These are phyloP conservation scores for Pseudomugil tenellus DNA, from an alignment of 2,797 vertebrate species.

Conservation along the genomic window DNA sequence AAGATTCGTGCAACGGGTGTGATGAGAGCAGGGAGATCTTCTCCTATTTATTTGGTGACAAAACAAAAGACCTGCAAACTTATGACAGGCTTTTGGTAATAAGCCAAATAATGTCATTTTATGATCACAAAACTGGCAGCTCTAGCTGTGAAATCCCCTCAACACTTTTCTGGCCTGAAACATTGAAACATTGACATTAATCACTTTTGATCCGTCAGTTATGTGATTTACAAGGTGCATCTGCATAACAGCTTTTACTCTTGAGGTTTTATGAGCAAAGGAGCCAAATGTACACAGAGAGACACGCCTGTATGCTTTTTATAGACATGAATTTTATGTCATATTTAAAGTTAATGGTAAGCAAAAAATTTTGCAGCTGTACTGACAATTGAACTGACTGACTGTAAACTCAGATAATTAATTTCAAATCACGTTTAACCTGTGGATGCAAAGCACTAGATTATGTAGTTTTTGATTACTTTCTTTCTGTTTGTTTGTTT, in stretches of 20 bases:
- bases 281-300: not conserved
- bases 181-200: slow-evolving; percentile 33
- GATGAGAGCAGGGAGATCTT: slow-evolving; percentile 42
- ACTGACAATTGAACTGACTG: no score
- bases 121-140: slow-evolving; percentile 54
- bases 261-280: slow-evolving; percentile 1
- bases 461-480: no score
- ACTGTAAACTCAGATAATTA: no score
- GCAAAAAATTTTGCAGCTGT: not conserved
- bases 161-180: slow-evolving; percentile 56
- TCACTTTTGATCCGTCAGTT: slow-evolving; percentile 31
- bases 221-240: slow-evolving; percentile 33
- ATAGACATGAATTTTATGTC: not conserved
- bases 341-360: not conserved
- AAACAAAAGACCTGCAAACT: slow-evolving; percentile 46
- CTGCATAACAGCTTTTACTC: slow-evolving; percentile 29
- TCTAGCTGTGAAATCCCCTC: slow-evolving; percentile 33
- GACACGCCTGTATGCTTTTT: not conserved
- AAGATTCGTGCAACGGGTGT: slow-evolving; percentile 35
- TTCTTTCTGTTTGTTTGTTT: no score
- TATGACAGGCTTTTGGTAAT: slow-evolving; percentile 62
- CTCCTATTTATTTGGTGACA: slow-evolving; percentile 72
- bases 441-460: no score
- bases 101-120: slow-evolving; percentile 58
- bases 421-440: no score